Conservation (phyloP, 1,140 invertebrate genomes). For the Spodoptera frugiperda region DNA sequence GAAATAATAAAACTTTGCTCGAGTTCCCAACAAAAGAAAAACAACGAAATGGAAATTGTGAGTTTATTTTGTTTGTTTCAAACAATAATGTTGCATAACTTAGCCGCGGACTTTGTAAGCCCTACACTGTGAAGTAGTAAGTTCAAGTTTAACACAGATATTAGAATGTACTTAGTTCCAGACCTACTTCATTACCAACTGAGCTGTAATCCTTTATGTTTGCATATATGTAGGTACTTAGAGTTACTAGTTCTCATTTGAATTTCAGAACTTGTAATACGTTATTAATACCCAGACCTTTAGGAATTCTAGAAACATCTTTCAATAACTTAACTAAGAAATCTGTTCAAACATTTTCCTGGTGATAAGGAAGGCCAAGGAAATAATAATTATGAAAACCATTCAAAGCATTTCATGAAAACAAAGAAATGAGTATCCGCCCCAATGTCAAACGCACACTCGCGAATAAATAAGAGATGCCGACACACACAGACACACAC, state of each 20-base stretch:
- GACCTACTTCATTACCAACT: no score
- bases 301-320: no score
- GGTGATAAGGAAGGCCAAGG: no score
- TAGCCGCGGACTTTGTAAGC: constrained; percentile 5
- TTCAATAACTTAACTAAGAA: no score
- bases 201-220: no score
- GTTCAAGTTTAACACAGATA: not conserved
- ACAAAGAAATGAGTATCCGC: not conserved
- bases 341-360: no score
- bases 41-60: constrained; percentile 6
- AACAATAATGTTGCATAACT: constrained; percentile 1
- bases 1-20: constrained; percentile 34
- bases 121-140: not conserved
- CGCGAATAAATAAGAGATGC: not conserved
- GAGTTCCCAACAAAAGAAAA: constrained; percentile 30
- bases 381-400: no score
- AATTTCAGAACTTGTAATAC: no score
- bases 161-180: no score
- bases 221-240: no score
- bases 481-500: not conserved
- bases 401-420: not conserved
- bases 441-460: not conserved
- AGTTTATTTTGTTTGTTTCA: constrained; percentile 26
- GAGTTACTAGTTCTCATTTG: no score
- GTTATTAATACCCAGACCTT: no score